Conservation (phyloP, 2,113 vertebrate species). For the Platysternon megacephalum region DNA sequence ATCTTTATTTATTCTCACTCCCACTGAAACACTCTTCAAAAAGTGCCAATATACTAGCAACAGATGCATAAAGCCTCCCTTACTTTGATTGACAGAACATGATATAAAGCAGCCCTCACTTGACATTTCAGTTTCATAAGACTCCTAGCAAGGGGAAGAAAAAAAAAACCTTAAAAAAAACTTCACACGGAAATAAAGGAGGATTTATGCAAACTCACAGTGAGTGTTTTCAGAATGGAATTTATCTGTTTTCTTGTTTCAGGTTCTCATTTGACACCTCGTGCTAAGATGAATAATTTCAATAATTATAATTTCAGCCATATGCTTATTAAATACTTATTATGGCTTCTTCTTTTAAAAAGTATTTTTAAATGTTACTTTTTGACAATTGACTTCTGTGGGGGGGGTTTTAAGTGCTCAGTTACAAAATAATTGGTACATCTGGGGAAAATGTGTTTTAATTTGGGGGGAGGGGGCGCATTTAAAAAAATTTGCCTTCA, state of each 20-base stretch:
- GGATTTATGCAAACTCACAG: constrained; percentile 77
- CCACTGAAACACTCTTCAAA: constrained; percentile 88
- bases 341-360: constrained; percentile 52
- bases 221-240: constrained; percentile 71
- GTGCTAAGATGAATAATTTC: constrained; percentile 64
- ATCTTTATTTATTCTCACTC: constrained; percentile 89
- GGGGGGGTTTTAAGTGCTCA: constrained; percentile 50
- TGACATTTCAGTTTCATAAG: constrained; percentile 89
- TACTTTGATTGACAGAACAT: constrained; percentile 87
- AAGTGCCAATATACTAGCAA: constrained; percentile 90
- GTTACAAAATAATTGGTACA: constrained; percentile 66
- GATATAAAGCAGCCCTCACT: constrained; percentile 87
- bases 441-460: constrained; percentile 63
- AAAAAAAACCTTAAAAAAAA: constrained; percentile 67
- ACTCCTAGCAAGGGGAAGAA: constrained; percentile 68
- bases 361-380: constrained; percentile 73
- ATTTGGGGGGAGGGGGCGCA: constrained; percentile 15
- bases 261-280: constrained; percentile 53
- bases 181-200: constrained; percentile 77
- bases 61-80: constrained; percentile 85
- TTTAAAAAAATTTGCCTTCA: constrained; percentile 55
- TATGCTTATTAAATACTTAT: constrained; percentile 69
- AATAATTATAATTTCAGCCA: constrained; percentile 38
- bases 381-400: constrained; percentile 53
- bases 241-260: constrained; percentile 60